Conservation (phyloP, 30 jellyfish, hydroid and myxozoan genomes). For the Mastigias papua region DNA sequence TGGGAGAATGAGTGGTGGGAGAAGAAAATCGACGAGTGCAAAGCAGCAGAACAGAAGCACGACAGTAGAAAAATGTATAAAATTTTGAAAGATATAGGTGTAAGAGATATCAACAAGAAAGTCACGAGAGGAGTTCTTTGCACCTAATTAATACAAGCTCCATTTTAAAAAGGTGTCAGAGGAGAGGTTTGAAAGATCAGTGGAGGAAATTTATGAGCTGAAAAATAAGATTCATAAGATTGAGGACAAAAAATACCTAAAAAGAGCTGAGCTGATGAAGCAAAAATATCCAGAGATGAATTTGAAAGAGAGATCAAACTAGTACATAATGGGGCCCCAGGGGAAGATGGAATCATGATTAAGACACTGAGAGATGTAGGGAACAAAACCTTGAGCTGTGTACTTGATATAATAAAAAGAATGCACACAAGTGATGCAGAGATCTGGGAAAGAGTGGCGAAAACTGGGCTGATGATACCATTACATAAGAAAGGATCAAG, state of each 20-base stretch:
- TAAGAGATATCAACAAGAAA: neutral
- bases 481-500: neutral
- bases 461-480: slow-evolving; percentile 6
- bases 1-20: slow-evolving; percentile 2
- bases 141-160: neutral
- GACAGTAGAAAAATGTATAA: neutral
- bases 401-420: neutral
- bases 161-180: slow-evolving; percentile 1
- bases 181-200: neutral
- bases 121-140: slow-evolving; percentile 1
- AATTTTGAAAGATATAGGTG: slow-evolving; percentile 3
- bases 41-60: neutral
- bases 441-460: slow-evolving; percentile 3
- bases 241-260: neutral
- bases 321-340: slow-evolving; percentile 7
- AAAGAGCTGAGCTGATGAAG: slow-evolving; percentile 7
- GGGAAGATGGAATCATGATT: neutral
- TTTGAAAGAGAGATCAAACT: neutral
- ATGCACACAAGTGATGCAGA: slow-evolving; percentile 6
- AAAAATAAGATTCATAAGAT: neutral
- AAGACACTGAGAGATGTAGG: neutral
- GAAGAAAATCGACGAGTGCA: neutral
- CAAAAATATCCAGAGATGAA: neutral
- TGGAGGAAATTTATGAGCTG: neutral
- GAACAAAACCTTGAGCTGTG: neutral